Evolutionary conservation across 2,888 invertebrate genomes (phyloP), one percentile per base, ranked within the genome.

Genomic region (Metalampra italica): DNA sequence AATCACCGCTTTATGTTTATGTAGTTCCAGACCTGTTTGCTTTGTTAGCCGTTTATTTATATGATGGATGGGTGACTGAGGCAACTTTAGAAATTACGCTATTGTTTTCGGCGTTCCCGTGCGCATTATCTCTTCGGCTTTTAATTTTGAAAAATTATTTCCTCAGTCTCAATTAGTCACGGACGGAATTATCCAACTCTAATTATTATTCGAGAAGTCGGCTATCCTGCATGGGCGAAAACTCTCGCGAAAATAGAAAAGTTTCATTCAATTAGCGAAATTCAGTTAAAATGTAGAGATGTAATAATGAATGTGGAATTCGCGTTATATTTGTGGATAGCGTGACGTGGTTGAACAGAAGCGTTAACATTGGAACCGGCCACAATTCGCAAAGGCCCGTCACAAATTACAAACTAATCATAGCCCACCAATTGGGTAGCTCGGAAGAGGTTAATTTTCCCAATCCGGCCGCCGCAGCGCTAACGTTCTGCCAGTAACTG

Each of bases 391-490:
- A 56, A 52, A 52, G 60, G 64, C 62, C 64, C 67, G 69, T 76
- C 76, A 71, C 76, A 82, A 79, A 78, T 84, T 82, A 82, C 76
- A 79, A 81, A 81, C 80, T 81, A 84, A 84, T 84, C 83, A 84
- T 82, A 75, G 75, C 65, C 70, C 71, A 71, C 75, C 79, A 78
- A 84, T 81, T 78, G 79, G 72, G 70, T 72, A 65, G 72, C 76
- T 70, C 73, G 79, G 79, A 84, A 80, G 81, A 81, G 83, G 82
- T 84, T 81, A 82, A 82, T 83, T 82, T 81, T 77, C 74, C 73
- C 79, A 82, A 81, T 84, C 78, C 78, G 75, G 69, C 51, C 45
- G 42, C 45, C 42, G 43, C n/a, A n/a, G n/a, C 44, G 49, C 42
- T 46, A 49, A 45, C 49, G 45, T 42, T 46, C 41, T 46, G 53